phyloP scores from a whole-genome alignment of 2,797 vertebrate genomes.

The Lycodopsis pacificus region DNA sequence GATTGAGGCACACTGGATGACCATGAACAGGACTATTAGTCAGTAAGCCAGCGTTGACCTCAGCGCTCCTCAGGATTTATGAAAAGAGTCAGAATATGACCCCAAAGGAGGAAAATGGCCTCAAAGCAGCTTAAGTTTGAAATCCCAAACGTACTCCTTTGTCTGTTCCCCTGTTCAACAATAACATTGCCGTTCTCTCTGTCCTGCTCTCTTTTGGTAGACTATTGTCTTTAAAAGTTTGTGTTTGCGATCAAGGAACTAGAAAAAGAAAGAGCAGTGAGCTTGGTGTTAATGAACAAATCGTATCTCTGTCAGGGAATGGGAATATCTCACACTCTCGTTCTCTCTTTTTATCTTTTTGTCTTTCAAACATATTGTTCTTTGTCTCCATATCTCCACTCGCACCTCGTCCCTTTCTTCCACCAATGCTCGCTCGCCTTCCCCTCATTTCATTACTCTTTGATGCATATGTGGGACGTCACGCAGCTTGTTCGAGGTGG shows the following conservation, averaged over 20 bases:
- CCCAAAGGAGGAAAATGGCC: conserved; percentile 3
- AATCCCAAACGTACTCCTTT: conserved; percentile 25
- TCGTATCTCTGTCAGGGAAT: conserved; percentile 56
- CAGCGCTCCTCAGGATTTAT: conserved; percentile 27
- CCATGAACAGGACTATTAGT: conserved; percentile 39
- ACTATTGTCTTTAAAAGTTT: background rate
- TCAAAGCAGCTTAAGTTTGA: conserved; percentile 41
- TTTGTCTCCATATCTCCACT: conserved; percentile 27
- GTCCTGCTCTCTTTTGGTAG: conserved; percentile 3
- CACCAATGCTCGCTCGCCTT: background rate
- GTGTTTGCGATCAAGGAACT: conserved; percentile 30
- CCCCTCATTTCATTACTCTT: conserved; percentile 33
- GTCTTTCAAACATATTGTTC: conserved; percentile 42
- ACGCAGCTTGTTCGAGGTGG: conserved; percentile 27
- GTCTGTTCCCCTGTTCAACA: conserved; percentile 21
- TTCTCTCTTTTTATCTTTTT: conserved; percentile 42
- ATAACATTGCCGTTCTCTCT: conserved; percentile 26
- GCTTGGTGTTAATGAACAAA: conserved; percentile 59
- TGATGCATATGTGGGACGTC: conserved; percentile 45
- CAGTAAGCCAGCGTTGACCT: conserved; percentile 28
- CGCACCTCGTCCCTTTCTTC: conserved; percentile 17
- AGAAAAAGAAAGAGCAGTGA: conserved; percentile 31
- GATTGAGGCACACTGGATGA: conserved; percentile 1
- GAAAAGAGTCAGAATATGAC: conserved; percentile 24
- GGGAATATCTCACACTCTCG: conserved; percentile 7